Evolutionary conservation across 2,888 invertebrate genomes (phyloP).

Genomic region (Drosophila maculinotata): DNA sequence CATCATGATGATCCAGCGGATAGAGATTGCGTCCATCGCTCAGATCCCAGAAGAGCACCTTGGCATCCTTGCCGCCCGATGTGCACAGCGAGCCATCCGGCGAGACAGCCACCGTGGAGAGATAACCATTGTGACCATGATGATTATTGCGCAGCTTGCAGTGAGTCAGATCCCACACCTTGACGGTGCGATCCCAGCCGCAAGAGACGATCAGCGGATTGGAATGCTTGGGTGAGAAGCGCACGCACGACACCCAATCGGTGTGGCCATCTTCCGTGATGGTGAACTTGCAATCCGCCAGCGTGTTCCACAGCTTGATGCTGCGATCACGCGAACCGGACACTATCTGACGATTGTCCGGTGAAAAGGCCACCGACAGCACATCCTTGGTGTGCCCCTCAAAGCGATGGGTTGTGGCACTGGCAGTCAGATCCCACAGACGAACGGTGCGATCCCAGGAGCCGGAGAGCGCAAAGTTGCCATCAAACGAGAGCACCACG

Average conservation of each 20-base stretch:
- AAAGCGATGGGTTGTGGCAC: conserved; percentile 97
- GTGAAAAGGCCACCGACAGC: conserved; percentile 98
- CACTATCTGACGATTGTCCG: conserved; percentile 99
- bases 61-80: conserved; percentile 99
- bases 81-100: conserved; percentile 99
- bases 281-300: conserved; percentile 99
- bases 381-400: conserved; percentile 99
- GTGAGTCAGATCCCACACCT: conserved; percentile 99
- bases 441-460: conserved; percentile 99
- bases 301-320: conserved; percentile 99
- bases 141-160: conserved; percentile 99
- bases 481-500: conserved; percentile 98
- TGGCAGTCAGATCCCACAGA: conserved; percentile 98
- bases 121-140: conserved; percentile 97
- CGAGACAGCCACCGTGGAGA: conserved; percentile 99
- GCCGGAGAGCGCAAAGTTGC: conserved; percentile 99
- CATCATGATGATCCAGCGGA: conserved; percentile 98
- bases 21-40: conserved; percentile 99
- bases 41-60: conserved; percentile 99
- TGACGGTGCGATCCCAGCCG: conserved; percentile 99
- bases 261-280: conserved; percentile 97
- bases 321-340: conserved; percentile 99
- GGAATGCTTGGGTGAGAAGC: conserved; percentile 98
- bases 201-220: conserved; percentile 99
- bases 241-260: conserved; percentile 99